Evolutionary conservation across 2,797 vertebrate genomes (phyloP).

Genomic region (Myotis myotis): DNA sequence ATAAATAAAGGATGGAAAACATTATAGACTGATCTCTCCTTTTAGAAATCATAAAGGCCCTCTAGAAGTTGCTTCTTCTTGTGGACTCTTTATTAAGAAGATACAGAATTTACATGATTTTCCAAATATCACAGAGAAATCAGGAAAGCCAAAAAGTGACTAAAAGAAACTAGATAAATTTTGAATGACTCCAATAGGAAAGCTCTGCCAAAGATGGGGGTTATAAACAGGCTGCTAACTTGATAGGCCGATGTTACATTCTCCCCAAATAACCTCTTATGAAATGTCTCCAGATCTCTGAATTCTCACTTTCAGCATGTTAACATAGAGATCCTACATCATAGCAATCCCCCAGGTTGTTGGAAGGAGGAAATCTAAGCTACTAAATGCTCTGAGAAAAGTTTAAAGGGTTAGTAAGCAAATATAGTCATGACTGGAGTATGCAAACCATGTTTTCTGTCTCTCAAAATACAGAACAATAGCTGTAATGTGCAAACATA

Average conservation of each 20-base stretch:
- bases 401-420: background rate
- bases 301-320: background rate
- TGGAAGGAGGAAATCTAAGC: background rate
- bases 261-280: conserved; percentile 27
- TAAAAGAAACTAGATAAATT: conserved; percentile 56
- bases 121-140: conserved; percentile 35
- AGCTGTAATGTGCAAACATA: background rate
- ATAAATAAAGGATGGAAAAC: conserved; percentile 25
- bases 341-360: background rate
- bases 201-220: background rate
- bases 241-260: background rate
- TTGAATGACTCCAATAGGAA: conserved; percentile 34
- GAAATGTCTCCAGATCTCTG: background rate
- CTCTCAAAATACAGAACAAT: background rate
- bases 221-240: background rate
- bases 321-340: background rate
- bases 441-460: background rate
- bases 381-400: background rate
- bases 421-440: background rate
- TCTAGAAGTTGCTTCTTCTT: background rate
- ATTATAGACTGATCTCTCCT: background rate
- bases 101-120: background rate
- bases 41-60: background rate
- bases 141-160: conserved; percentile 39
- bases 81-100: background rate